A percentile compares a stretch with the other conserved stretches of the same genome.
Conservation (phyloP, 35 echinoderm and acorn worm genomes). For the Heliocidaris erythrogramma region DNA sequence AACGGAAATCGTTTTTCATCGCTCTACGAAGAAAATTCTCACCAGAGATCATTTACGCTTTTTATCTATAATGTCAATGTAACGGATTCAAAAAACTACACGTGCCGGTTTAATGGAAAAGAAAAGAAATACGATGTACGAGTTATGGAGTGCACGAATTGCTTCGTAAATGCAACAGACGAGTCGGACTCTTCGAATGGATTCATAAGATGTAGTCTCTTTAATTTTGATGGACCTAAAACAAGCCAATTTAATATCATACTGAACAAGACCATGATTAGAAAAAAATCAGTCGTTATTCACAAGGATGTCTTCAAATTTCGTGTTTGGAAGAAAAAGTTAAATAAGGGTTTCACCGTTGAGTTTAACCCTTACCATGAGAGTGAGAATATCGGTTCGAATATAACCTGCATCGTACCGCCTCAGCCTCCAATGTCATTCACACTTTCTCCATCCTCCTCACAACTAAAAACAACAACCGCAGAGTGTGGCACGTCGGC, state of each 20-base stretch:
- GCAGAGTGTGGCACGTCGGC: no score
- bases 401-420: not conserved
- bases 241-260: not conserved
- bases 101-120: not conserved
- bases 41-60: not conserved
- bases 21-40: not conserved
- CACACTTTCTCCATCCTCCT: not conserved
- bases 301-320: not conserved
- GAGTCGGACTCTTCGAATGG: not conserved
- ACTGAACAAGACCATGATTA: not conserved
- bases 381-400: not conserved
- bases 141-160: not conserved
- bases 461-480: not conserved
- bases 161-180: not conserved
- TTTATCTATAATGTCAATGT: not conserved
- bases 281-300: not conserved
- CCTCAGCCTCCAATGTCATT: not conserved
- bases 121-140: not conserved
- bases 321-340: not conserved
- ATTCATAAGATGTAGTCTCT: not conserved
- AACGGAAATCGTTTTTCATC: not conserved
- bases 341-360: not conserved
- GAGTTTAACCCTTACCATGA: not conserved
- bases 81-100: not conserved
- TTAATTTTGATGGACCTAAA: not conserved